Base-by-base conservation (phyloP, 1,140 invertebrate genomes). In the Lepidurus packardi region DNA sequence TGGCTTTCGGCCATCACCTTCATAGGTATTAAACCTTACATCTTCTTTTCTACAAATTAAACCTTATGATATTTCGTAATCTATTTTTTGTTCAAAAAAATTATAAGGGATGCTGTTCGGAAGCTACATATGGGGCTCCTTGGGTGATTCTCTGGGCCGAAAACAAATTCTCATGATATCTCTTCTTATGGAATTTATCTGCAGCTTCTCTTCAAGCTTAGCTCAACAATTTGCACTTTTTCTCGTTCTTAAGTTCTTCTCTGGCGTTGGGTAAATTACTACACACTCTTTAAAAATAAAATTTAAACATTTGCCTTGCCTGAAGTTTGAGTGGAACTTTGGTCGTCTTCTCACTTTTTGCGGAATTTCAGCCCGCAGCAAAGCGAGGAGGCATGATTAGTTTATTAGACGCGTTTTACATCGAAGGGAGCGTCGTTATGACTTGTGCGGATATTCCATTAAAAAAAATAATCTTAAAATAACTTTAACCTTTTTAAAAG, bases 1-100 rank as follows among this genome's bases (percentile, higher is more conserved):
- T 94, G 92, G 92, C 90, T 94, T 79, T 93, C 93, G 84, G 87
- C 88, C 13, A 82, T 84, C 2, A 81, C 84, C 0, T 85, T 86
- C 80, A 53, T 86, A 47, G 86, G 85, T 86, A 77, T 65, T 43
- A 47, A 44, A 42, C 47, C 41, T 16, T 47, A 43, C 41, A 7
- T 10, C 1, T 25, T 43, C 10, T 43, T 80, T 73, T 76, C 34
- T 73, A 11, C 5, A 53, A 9, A 42, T 42, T 9, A 11, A 65
- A n/a, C 6, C 53, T 65, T 47, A 47, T 47, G 16, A 7, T 47
- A 11, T 47, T 11, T 1, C 6, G 5, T 16, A 47, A 47, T 10
- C 16, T 11, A 47, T 47, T 11, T 16, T 10, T 10, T 47, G n/a
- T 47, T 47, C 1, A 10, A 47, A 47, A 47, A 5, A 11, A 7